phyloP scores from a whole-genome alignment of 1,140 invertebrate genomes.

The Mya arenaria region DNA sequence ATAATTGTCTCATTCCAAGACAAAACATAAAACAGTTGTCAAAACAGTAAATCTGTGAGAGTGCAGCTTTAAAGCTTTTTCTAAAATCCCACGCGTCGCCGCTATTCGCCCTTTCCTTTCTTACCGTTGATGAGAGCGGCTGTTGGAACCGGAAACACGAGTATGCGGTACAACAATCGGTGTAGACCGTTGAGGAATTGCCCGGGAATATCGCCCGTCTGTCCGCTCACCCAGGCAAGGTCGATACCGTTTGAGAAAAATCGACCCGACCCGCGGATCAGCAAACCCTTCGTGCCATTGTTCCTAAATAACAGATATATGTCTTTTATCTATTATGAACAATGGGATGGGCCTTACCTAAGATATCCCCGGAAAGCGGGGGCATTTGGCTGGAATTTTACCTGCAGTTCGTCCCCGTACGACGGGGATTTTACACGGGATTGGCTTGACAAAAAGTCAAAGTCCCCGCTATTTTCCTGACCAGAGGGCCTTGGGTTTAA shows the following conservation, averaged over 20 bases:
- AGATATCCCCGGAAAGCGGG: not conserved
- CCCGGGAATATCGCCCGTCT: not conserved
- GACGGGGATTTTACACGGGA: too few species aligned
- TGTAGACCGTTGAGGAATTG: not conserved
- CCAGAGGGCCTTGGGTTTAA: too few species aligned
- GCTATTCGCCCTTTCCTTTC: too few species aligned
- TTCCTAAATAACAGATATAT: conserved; percentile 4
- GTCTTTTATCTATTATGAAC: not conserved
- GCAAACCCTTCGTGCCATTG: not conserved
- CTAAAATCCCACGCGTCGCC: too few species aligned
- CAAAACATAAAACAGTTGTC: too few species aligned
- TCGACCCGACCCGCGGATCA: conserved; percentile 25
- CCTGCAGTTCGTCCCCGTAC: too few species aligned
- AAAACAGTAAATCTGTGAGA: too few species aligned
- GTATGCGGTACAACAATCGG: not conserved
- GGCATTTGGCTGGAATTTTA: not conserved
- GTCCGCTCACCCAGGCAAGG: not conserved
- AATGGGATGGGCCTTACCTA: not conserved
- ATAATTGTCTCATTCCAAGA: too few species aligned
- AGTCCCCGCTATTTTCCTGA: too few species aligned
- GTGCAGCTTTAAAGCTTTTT: too few species aligned
- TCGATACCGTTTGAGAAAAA: conserved; percentile 45
- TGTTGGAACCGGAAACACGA: conserved; percentile 41
- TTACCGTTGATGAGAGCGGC: conserved; percentile 38
- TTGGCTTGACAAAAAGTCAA: too few species aligned